Evolutionary conservation across 2,797 vertebrate species (phyloP).

Genomic region (Chaetodon trifasciatus): DNA sequence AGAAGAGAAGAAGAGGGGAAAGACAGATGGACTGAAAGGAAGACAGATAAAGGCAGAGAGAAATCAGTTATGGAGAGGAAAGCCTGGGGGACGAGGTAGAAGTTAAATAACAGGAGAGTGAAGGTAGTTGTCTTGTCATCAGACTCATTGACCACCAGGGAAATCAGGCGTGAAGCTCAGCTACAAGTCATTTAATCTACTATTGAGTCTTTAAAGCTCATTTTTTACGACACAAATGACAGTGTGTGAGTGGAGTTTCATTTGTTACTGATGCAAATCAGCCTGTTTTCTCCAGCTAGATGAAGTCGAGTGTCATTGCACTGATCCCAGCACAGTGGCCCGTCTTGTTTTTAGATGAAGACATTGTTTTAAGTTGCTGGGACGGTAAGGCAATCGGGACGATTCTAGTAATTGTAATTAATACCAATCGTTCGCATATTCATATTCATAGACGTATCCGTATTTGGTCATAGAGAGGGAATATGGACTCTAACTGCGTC

Average conservation of each 20-base stretch:
- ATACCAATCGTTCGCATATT: background rate
- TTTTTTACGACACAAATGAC: constrained; percentile 47
- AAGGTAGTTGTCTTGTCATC: constrained; percentile 63
- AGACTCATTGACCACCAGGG: constrained; percentile 58
- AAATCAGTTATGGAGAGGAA: constrained; percentile 44
- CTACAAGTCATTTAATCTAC: constrained; percentile 57
- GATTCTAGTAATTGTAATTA: background rate
- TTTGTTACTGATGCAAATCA: constrained; percentile 17
- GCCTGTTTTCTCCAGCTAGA: constrained; percentile 25
- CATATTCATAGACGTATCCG: too few species aligned
- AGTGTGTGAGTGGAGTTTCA: constrained; percentile 3
- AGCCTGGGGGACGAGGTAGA: constrained; percentile 42
- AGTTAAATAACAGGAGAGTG: constrained; percentile 62
- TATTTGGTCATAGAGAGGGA: too few species aligned
- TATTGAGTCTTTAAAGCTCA: constrained; percentile 42
- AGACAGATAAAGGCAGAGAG: constrained; percentile 54
- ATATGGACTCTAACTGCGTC: background rate
- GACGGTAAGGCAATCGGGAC: background rate
- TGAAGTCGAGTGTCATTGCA: background rate
- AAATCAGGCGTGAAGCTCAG: constrained; percentile 63
- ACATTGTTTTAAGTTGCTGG: background rate
- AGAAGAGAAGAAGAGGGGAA: background rate
- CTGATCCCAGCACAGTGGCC: constrained; percentile 19
- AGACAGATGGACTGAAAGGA: constrained; percentile 53
- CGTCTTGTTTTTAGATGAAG: background rate